Base-by-base conservation (phyloP, 1,140 invertebrate genomes). In the Metaphire vulgaris region DNA sequence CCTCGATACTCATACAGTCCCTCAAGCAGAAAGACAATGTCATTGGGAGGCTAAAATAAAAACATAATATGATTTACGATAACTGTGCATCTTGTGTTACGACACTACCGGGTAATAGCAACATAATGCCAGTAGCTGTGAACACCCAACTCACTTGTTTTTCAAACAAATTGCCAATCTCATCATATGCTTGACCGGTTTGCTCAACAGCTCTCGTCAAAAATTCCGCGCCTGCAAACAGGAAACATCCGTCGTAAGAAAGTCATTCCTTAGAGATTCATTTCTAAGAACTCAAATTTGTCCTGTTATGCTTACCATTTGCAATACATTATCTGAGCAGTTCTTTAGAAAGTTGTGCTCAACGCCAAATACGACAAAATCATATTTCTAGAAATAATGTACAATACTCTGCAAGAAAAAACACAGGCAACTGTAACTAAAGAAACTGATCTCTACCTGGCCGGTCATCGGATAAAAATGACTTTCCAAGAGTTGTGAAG, bases 1-100 rank as follows among this genome's bases (percentile, higher is more conserved):
- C 96, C 96, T 86, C 93, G 93, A 87, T 97, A 98, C 80, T 97
- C 91, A 81, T 96, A 93, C 76, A 98, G 89, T 80, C 92, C 92
- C 84, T 98, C 94, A 68, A 91, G 90, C 16, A 97, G 88, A 1
- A 92, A 92, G 82, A 95, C 93, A 90, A 93, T 95, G 85, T 97
- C 95, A 77, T 90, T 89, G 82, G 92, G 93, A 0, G 94, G 92
- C 85, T 97, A 92, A 64, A 80, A 79, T 6, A 77, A 56, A n/a
- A n/a, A n/a, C n/a, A 31, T 33, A 71, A 30, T 0, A 0, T n/a
- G n/a, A n/a, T n/a, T n/a, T n/a, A n/a, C n/a, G n/a, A n/a, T n/a
- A n/a, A n/a, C n/a, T n/a, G n/a, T n/a, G n/a, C n/a, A n/a, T n/a
- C n/a, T n/a, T n/a, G n/a, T n/a, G n/a, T n/a, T n/a, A n/a, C n/a